These are phyloP conservation scores for Echeneis naucrates DNA, from an alignment of 2,797 vertebrate genomes.

Conservation along the genomic window DNA sequence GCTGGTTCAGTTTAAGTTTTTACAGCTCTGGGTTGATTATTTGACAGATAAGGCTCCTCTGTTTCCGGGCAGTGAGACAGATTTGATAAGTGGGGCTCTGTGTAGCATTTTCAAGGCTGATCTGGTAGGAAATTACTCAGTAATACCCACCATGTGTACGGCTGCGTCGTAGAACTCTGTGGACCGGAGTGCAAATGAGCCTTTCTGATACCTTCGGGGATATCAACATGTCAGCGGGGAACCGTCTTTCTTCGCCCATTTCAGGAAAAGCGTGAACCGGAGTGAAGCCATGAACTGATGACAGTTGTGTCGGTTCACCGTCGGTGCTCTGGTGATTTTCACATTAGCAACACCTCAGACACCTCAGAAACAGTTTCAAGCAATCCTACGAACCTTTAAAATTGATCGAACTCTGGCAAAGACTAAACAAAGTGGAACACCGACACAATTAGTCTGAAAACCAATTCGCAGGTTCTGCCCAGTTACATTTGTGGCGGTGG, in stretches of 20 bases:
- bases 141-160: conserved; percentile 64
- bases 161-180: conserved; percentile 42
- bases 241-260: conserved; percentile 17
- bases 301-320: conserved; percentile 11
- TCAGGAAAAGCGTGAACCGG: conserved; percentile 8
- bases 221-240: conserved; percentile 29
- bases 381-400: conserved; percentile 8
- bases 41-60: conserved; percentile 40
- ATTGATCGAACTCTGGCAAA: conserved; percentile 28
- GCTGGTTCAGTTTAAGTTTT: not conserved
- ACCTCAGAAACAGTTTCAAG: not conserved
- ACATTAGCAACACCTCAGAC: conserved; percentile 9
- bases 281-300: conserved; percentile 21
- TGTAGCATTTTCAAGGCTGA: conserved; percentile 27
- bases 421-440: conserved; percentile 41
- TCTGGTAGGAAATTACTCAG: conserved; percentile 49
- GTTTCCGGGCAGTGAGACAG: conserved; percentile 35
- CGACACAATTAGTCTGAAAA: conserved; percentile 69
- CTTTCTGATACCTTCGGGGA: conserved; percentile 36
- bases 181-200: conserved; percentile 31
- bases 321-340: conserved; percentile 6
- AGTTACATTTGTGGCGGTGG: conserved; percentile 61
- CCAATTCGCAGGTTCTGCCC: conserved; percentile 75
- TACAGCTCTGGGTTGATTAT: conserved; percentile 31
- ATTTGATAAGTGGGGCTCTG: conserved; percentile 42